Conservation (phyloP, 2,888 invertebrate genomes). For the Synergus gifuensis region DNA sequence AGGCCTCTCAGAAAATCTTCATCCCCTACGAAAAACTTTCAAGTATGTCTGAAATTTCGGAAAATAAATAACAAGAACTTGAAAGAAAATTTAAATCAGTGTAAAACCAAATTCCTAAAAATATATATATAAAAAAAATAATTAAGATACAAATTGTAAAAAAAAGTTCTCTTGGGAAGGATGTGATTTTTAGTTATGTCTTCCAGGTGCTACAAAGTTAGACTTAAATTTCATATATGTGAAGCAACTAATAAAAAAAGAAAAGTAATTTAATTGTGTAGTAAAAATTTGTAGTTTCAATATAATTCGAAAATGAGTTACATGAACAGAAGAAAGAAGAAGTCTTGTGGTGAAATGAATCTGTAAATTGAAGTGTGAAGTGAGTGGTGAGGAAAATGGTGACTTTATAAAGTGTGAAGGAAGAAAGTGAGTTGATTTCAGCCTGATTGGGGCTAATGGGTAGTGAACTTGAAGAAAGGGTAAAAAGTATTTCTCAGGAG, state of each 20-base stretch:
- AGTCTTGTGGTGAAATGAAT: background rate
- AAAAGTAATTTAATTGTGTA: background rate
- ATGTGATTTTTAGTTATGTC: constrained; percentile 54
- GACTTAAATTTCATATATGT: constrained; percentile 55
- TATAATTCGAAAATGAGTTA: background rate
- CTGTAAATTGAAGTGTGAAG: background rate
- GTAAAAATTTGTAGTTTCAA: background rate
- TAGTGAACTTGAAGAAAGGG: constrained; percentile 2
- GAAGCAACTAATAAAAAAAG: background rate
- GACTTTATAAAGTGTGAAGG: background rate
- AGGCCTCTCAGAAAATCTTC: background rate
- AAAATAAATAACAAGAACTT: background rate
- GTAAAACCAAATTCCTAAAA: background rate
- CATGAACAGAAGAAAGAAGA: background rate
- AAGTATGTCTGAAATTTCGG: background rate
- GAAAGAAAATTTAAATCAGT: background rate
- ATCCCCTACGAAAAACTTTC: background rate
- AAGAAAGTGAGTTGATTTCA: background rate
- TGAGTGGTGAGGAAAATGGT: background rate
- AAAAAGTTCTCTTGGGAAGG: background rate
- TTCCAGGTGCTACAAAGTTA: constrained; percentile 60
- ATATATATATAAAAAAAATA: background rate
- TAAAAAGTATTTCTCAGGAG: constrained; percentile 28
- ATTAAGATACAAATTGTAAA: background rate
- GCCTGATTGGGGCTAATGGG: background rate